Evolutionary conservation across 1,140 invertebrate species (phyloP).

Genomic region (Drosophila subobscura): DNA sequence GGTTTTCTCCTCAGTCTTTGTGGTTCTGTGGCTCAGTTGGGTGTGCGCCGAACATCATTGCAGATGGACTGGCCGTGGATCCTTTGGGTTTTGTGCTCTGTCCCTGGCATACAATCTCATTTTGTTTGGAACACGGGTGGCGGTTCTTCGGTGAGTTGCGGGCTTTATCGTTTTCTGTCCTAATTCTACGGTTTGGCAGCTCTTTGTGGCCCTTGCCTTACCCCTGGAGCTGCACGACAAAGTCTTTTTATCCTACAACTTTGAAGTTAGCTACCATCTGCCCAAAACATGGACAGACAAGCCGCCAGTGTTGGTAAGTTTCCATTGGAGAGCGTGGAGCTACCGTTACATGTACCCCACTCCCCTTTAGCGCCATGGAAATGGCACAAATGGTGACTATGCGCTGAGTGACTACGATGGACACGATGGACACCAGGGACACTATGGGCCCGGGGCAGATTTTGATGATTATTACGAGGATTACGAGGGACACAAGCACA

Average conservation of each 20-base stretch:
- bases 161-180: background rate
- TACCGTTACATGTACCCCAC: no score
- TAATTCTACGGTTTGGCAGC: conserved; percentile 22
- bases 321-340: background rate
- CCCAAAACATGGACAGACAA: conserved; percentile 50
- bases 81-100: conserved; percentile 2
- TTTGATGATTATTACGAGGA: conserved; percentile 52
- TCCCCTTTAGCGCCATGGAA: conserved; percentile 15
- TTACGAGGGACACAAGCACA: conserved; percentile 36
- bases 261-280: conserved; percentile 88
- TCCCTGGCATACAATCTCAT: conserved; percentile 5
- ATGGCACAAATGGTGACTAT: conserved; percentile 32
- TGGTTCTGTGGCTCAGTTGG: conserved; percentile 8
- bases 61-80: conserved; percentile 11
- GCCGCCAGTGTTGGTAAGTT: conserved; percentile 54
- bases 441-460: background rate
- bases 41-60: no score
- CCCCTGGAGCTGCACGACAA: conserved; percentile 88
- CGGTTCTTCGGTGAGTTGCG: conserved; percentile 37
- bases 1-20: conserved; percentile 12
- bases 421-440: conserved; percentile 16
- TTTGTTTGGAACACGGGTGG: conserved; percentile 62
- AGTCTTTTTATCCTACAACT: conserved; percentile 89
- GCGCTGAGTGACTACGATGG: conserved; percentile 9
- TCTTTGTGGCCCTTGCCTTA: conserved; percentile 88